Percentiles rank a stretch among this genome's conserved stretches.
Conservation (phyloP, 2,113 vertebrate genomes). For the Macrotis lagotis region DNA sequence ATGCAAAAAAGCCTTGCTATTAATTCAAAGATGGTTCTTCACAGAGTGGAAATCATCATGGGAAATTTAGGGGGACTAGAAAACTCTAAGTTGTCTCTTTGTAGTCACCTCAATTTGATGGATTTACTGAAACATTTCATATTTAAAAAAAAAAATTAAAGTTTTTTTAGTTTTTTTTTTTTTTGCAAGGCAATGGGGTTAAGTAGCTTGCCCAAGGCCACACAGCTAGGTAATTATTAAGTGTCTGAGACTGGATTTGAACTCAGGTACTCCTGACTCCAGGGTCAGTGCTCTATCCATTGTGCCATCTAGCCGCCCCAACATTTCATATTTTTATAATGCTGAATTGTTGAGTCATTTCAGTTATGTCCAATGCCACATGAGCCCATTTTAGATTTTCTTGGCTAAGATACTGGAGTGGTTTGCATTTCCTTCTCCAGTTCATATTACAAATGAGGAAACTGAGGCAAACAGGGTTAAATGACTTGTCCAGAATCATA, state of each 20-base stretch:
- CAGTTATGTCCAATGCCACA: background rate
- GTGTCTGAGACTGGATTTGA: too few relatives aligned
- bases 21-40: constrained; percentile 63
- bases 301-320: too few relatives aligned
- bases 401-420: background rate
- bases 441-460: background rate
- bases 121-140: constrained; percentile 53
- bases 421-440: background rate
- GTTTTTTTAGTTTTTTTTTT: too few relatives aligned
- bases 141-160: too few relatives aligned
- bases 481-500: background rate
- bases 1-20: constrained; percentile 68
- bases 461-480: background rate
- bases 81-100: constrained; percentile 52
- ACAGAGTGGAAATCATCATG: constrained; percentile 10
- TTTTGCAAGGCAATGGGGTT: too few relatives aligned
- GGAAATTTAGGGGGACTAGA: constrained; percentile 60
- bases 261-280: too few relatives aligned
- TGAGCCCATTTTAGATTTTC: too few relatives aligned
- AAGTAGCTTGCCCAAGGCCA: too few relatives aligned
- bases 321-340: background rate
- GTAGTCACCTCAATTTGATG: constrained; percentile 39
- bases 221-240: too few relatives aligned
- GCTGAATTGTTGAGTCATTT: background rate
- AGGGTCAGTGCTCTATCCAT: too few relatives aligned